phyloP scores from a whole-genome alignment of 2,888 invertebrate genomes.

The Callinectes sapidus region DNA sequence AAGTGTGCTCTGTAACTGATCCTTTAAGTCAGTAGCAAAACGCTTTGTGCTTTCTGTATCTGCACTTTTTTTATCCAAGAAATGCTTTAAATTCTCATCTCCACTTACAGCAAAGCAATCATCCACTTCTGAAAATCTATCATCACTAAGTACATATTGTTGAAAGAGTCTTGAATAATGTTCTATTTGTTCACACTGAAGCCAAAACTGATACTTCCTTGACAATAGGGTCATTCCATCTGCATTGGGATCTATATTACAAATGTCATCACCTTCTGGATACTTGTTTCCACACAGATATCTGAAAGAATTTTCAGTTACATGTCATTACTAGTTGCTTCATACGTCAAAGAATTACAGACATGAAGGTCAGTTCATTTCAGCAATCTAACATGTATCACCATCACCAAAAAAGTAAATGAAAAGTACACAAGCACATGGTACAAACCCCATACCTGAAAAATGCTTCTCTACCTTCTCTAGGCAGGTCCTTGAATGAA shows the following conservation, averaged over 20 bases:
- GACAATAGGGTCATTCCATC: neutral
- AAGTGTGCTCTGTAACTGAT: neutral
- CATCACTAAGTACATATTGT: neutral
- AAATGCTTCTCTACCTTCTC: slow-evolving; percentile 23
- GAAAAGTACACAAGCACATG: neutral
- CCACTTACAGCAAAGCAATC: neutral
- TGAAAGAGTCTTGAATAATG: neutral
- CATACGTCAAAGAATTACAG: neutral
- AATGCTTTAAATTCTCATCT: neutral
- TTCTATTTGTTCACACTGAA: slow-evolving; percentile 36
- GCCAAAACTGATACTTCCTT: slow-evolving; percentile 51
- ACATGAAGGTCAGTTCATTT: neutral
- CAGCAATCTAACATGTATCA: neutral
- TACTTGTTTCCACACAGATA: neutral
- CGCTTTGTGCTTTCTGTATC: neutral
- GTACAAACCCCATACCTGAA: slow-evolving; percentile 7
- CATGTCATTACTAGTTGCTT: neutral
- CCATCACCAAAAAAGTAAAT: neutral
- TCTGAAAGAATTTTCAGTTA: neutral
- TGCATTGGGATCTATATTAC: neutral
- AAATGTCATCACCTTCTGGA: slow-evolving; percentile 21
- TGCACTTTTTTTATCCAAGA: neutral
- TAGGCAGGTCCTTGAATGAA: neutral
- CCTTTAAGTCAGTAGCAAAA: neutral
- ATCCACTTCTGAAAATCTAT: neutral